Base-by-base conservation (phyloP, 2,888 invertebrate genomes). In the Terebella lapidaria region DNA sequence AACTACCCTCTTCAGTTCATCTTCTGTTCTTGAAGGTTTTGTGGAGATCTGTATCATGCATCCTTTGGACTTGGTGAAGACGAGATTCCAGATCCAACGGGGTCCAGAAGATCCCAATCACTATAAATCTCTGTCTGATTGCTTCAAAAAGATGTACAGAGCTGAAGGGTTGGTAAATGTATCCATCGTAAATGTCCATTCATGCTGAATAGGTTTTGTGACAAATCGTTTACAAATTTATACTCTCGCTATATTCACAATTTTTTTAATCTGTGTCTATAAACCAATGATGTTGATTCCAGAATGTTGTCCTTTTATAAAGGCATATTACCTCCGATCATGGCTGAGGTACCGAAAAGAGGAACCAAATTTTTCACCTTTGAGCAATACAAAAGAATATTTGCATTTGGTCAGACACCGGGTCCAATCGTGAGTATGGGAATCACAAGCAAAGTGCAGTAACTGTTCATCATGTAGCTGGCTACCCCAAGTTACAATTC, bases 21-120 rank as follows among this genome's bases (percentile, higher is more conserved):
- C n/a, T n/a, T n/a, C n/a, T n/a, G n/a, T n/a, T n/a, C n/a, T n/a
- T n/a, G n/a, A n/a, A 69, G 89, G 89, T 45, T 93, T 95, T 81
- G 87, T 94, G 54, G 94, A 95, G 85, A 92, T 94, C 63, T 92
- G 91, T 78, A 88, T 94, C 56, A 95, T 95, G 94, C 94, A 95
- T 82, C 95, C 95, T 0, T 82, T 95, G 77, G 95, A 95, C 81
- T 84, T 95, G 62, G 87, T 95, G 1, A 95, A 95, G 83, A 95
- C 95, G 1, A 85, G 95, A 70, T 85, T 91, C 69, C 92, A 92
- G 81, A 82, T 92, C 54, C 90, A 91, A 80, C 82, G 83, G 60
- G 78, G 80, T 0, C 72, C 76, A 4, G 74, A 74, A 27, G 86
- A 86, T 73, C 85, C 86, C 47, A 81, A 84, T 66, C 73, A 79